phyloP scores from a whole-genome alignment of 2,113 vertebrate genomes.

The Raphicerus campestris region DNA sequence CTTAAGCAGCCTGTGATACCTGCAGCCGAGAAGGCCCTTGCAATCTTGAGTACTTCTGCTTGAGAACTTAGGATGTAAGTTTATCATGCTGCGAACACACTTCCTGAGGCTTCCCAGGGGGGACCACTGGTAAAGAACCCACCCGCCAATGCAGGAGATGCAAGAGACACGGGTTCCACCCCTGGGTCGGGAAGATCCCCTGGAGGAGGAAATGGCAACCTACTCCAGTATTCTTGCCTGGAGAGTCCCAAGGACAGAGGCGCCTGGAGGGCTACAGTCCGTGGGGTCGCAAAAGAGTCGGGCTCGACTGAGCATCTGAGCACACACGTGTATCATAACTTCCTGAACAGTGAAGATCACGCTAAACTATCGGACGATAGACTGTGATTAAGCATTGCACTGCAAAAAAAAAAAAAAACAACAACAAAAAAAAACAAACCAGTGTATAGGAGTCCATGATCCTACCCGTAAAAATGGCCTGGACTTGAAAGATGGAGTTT shows the following conservation, averaged over 20 bases:
- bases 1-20: constrained; percentile 63
- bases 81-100: not conserved
- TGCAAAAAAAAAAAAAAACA: too few relatives aligned
- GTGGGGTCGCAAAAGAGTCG: not conserved
- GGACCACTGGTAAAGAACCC: not conserved
- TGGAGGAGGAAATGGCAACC: not conserved
- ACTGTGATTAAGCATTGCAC: too few relatives aligned
- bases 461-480: fast-evolving
- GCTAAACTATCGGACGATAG: not conserved
- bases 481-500: too few relatives aligned
- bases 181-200: not conserved
- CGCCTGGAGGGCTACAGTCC: not conserved
- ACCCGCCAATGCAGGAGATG: not conserved
- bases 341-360: not conserved
- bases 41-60: not conserved
- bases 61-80: not conserved
- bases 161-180: not conserved
- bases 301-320: not conserved
- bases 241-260: not conserved
- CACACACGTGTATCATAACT: not conserved
- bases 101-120: not conserved
- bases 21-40: not conserved
- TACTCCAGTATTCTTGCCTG: not conserved
- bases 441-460: too few relatives aligned
- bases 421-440: too few relatives aligned